phyloP scores from a whole-genome alignment of 2,113 vertebrate species.

The Tichodroma muraria region DNA sequence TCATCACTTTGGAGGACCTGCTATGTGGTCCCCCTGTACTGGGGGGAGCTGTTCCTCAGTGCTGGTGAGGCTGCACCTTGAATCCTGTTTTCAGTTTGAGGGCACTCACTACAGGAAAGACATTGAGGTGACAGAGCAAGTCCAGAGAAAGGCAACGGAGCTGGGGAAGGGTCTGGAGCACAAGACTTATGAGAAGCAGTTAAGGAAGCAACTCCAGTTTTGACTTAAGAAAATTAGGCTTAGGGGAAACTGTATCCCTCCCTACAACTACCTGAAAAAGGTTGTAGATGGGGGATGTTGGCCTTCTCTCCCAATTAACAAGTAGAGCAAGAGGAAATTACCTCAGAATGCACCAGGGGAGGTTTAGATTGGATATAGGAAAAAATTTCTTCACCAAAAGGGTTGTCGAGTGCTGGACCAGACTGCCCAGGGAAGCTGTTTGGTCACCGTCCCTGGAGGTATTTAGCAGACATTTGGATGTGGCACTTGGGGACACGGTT shows the following conservation, averaged over 20 bases:
- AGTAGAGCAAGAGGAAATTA: neutral
- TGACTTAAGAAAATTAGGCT: neutral
- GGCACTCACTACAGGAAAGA: neutral
- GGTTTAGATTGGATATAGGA: neutral
- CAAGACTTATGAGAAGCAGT: neutral
- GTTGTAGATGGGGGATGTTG: rapidly evolving
- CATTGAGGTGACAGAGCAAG: neutral
- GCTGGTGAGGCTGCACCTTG: neutral
- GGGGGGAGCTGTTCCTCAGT: too few species aligned
- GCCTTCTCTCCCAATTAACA: neutral
- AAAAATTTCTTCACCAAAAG: neutral
- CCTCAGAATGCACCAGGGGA: neutral
- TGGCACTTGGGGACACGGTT: neutral
- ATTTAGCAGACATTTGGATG: neutral
- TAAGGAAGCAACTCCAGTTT: neutral
- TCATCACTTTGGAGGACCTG: neutral
- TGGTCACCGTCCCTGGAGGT: neutral
- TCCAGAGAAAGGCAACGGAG: neutral
- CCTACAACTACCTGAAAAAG: neutral
- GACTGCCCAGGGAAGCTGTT: rapidly evolving
- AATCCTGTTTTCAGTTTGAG: neutral
- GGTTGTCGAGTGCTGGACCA: neutral
- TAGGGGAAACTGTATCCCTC: rapidly evolving
- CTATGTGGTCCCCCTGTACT: too few species aligned
- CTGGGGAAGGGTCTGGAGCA: neutral